Evolutionary conservation across 1,140 invertebrate species (phyloP).

Genomic region (Drosophila paulistorum): DNA sequence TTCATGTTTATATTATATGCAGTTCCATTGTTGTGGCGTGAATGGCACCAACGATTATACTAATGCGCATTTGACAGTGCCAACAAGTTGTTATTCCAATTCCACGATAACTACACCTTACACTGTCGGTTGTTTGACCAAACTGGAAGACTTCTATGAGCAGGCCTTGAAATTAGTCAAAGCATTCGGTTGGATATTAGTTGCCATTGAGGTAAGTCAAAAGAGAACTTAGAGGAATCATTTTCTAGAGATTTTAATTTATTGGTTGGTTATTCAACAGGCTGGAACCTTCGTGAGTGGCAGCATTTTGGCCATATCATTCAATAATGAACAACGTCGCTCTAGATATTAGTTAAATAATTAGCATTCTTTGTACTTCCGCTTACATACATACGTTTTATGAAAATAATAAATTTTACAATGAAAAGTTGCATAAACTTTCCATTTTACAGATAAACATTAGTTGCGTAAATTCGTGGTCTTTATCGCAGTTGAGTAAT

Average conservation of each 20-base stretch:
- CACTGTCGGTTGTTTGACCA: conserved; percentile 46
- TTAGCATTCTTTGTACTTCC: neutral
- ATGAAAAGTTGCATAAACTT: neutral
- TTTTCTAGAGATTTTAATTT: neutral
- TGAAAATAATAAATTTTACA: neutral
- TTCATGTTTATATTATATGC: neutral
- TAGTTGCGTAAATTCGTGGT: too few species aligned
- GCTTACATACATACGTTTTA: neutral
- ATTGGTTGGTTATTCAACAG: conserved; percentile 21
- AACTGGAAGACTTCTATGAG: conserved; percentile 43
- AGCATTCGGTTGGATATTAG: conserved; percentile 55
- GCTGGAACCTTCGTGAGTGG: conserved; percentile 50
- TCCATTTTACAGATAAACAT: too few species aligned
- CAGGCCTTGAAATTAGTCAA: conserved; percentile 33
- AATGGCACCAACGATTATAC: conserved; percentile 53
- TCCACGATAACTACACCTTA: conserved; percentile 24
- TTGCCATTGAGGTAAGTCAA: conserved; percentile 58
- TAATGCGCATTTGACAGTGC: conserved; percentile 36
- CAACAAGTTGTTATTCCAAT: conserved; percentile 52
- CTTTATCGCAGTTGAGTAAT: too few species aligned
- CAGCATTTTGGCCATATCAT: conserved; percentile 57
- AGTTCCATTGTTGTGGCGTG: conserved; percentile 69
- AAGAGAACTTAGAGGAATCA: neutral
- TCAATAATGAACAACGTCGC: conserved; percentile 64
- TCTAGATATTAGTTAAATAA: conserved; percentile 40